phyloP scores from a whole-genome alignment of 2,888 invertebrate species.

The Callosobruchus maculatus region DNA sequence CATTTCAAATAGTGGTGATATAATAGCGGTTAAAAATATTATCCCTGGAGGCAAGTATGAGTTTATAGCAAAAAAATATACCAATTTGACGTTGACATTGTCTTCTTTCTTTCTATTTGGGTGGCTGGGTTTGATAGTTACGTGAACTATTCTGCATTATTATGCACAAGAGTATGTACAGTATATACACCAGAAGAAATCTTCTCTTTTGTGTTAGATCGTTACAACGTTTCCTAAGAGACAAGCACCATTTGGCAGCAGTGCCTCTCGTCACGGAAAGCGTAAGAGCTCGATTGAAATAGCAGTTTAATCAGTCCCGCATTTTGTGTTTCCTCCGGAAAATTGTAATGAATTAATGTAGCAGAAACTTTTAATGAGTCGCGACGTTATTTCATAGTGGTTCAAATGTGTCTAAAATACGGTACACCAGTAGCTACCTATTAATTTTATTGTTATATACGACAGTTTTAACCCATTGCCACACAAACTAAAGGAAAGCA shows the following conservation, averaged over 20 bases:
- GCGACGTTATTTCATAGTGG: constrained; percentile 10
- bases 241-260: background rate
- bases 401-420: background rate
- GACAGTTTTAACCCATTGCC: too few relatives aligned
- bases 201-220: background rate
- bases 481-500: too few relatives aligned
- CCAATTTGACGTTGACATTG: too few relatives aligned
- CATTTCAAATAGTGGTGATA: too few relatives aligned
- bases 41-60: too few relatives aligned
- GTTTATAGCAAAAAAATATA: too few relatives aligned
- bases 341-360: constrained; percentile 25
- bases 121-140: too few relatives aligned
- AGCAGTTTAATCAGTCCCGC: constrained; percentile 14
- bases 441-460: background rate
- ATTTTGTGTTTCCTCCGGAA: constrained; percentile 16
- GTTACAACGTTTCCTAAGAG: background rate
- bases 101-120: too few relatives aligned
- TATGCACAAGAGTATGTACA: too few relatives aligned
- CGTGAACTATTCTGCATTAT: too few relatives aligned
- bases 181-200: too few relatives aligned
- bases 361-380: constrained; percentile 29
- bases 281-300: constrained; percentile 12
- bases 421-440: background rate
- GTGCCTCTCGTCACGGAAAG: background rate
- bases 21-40: too few relatives aligned